Conservation (phyloP, 1,140 invertebrate species). For the Ceratina calcarata region DNA sequence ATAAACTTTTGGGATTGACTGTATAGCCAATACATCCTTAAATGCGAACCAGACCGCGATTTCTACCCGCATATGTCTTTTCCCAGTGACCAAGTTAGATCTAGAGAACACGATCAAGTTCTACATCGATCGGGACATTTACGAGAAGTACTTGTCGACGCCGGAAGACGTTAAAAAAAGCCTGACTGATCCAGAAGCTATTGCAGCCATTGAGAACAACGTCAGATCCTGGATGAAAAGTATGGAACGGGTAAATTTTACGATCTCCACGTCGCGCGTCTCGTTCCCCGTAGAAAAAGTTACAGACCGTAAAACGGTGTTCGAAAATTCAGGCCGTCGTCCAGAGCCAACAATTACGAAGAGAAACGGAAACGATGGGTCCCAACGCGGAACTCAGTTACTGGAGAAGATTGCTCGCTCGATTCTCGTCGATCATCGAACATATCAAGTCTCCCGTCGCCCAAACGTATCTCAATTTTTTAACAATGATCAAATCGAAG, state of each 20-base stretch:
- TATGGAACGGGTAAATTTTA: conserved; percentile 82
- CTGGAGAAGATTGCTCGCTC: conserved; percentile 89
- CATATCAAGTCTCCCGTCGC: conserved; percentile 86
- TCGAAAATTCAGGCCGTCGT: conserved; percentile 82
- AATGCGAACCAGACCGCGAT: neutral
- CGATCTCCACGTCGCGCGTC: neutral
- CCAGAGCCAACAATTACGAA: conserved; percentile 87
- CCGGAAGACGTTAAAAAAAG: conserved; percentile 78
- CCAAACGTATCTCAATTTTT: conserved; percentile 84
- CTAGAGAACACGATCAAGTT: conserved; percentile 82
- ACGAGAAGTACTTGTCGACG: conserved; percentile 80
- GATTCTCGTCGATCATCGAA: conserved; percentile 90
- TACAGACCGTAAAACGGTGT: neutral
- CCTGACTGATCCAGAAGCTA: conserved; percentile 79
- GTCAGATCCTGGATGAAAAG: conserved; percentile 84
- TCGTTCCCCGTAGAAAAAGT: no score
- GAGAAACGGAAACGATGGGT: conserved; percentile 90
- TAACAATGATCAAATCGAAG: conserved; percentile 85
- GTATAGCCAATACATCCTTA: no score
- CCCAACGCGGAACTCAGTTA: conserved; percentile 90
- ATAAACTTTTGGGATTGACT: no score
- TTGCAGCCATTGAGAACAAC: conserved; percentile 81
- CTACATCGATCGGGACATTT: conserved; percentile 80
- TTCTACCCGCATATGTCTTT: conserved; percentile 36
- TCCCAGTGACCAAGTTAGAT: conserved; percentile 83